Base-by-base conservation (phyloP, 23 tunicate genomes). In the Halocynthia roretzi region DNA sequence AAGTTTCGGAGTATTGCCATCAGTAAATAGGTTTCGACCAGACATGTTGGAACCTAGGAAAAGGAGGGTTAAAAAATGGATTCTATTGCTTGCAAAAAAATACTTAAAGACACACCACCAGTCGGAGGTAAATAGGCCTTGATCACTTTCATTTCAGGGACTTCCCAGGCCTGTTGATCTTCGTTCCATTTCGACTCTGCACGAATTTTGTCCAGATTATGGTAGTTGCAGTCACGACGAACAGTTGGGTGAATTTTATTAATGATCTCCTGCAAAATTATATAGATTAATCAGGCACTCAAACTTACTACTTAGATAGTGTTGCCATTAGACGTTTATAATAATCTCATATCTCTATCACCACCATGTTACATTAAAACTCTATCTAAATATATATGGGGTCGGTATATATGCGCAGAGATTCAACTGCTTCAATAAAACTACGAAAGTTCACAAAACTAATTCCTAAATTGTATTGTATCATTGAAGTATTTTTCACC, bases 141-240 rank as follows among this genome's bases (percentile, higher is more conserved):
- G 23, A 74, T 62, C 65, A 96, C 60, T 50, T 78, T 57, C 55
- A 89, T 80, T 5, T 89, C 91, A 23, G 99, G 99, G 6, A 96
- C 77, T 62, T 81, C 87, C 99, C 99, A 96, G 17, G 69, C 61
- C 48, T 81, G 67, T 40, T 71, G 66, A 56, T 89, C 96, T 6
- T 87, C 99, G 57, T 96, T 88, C 71, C 71, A 96, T 48, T 51
- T 74, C 0, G 88, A 76, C 23, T 86, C 93, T 17, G 78, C 73
- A 53, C 85, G 82, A 71, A 96, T 77, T 49, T 83, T 72, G 31
- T 89, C 92, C 65, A 96, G 76, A 66, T 89, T 85, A 78, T 84
- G 82, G 61, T 96, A 96, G 83, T 96, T 96, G 68, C 96, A 96
- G 68, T 96, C 99, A 9, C 99, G 80, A 6, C 99, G 76, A 6